Percentiles rank a stretch among this genome's conserved stretches.
phyloP scores from a whole-genome alignment of 37 sponge, comb jelly and placozoan genomes.

The Chondrilla cf. caribensis region DNA sequence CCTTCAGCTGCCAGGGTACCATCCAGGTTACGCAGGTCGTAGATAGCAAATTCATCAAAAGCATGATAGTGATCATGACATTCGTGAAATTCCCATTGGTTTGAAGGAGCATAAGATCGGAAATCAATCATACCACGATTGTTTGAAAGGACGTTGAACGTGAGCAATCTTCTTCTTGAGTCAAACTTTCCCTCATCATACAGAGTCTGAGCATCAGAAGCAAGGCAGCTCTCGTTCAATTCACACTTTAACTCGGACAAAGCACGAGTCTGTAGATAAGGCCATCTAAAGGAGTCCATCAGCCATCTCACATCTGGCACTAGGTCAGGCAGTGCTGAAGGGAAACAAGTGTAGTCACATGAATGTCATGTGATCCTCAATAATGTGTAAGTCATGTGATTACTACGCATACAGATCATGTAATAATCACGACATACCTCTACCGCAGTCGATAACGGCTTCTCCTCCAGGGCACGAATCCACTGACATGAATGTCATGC shows the following conservation, averaged over 20 bases:
- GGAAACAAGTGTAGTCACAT: too few relatives aligned
- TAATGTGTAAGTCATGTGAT: too few relatives aligned
- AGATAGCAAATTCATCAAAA: conserved; percentile 72
- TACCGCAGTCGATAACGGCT: neutral
- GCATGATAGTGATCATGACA: conserved; percentile 94
- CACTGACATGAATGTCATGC: neutral
- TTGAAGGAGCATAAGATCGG: conserved; percentile 22
- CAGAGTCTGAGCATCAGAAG: neutral
- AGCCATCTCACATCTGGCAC: neutral
- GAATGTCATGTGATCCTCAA: too few relatives aligned
- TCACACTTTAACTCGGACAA: neutral
- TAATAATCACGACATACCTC: neutral
- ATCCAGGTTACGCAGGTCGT: conserved; percentile 56
- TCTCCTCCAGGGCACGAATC: neutral
- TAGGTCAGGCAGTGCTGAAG: neutral
- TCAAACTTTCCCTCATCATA: neutral
- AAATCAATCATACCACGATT: conserved; percentile 57
- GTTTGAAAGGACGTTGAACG: conserved; percentile 57
- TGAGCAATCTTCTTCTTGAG: conserved; percentile 29
- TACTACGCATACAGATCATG: too few relatives aligned
- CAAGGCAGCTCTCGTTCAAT: neutral
- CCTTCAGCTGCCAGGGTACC: conserved; percentile 72
- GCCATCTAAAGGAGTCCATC: neutral
- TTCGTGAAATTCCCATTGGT: conserved; percentile 74
- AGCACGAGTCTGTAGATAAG: neutral